Base-by-base conservation (phyloP, 2,113 vertebrate species). In the Coregonus clupeaformis region DNA sequence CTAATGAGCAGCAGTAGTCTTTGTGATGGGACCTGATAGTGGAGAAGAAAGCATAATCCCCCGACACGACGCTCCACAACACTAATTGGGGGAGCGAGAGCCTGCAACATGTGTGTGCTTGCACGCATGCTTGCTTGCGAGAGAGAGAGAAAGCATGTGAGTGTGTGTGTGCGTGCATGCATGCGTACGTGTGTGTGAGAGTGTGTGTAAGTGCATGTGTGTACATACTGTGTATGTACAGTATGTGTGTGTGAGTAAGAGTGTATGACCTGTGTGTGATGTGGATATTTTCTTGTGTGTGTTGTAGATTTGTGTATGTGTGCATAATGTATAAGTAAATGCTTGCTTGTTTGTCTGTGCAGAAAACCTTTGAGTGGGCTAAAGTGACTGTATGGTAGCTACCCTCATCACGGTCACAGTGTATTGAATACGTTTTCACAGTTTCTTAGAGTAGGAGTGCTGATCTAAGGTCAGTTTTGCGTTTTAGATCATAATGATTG, bases 1-100 rank as follows among this genome's bases (percentile, higher is more conserved):
- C 92, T 94, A 93, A 93, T 93, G 92, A 93, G 93, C 89, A 90
- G 49, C 49, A 18, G 49, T 52, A 52, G 91, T 85, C 90, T 92
- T 91, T 92, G 91, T 93, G 92, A 94, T 93, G 91, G 91, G 91
- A 91, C 90, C 92, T 93, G 93, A 94, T 92, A 94, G 91, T 89
- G 87, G 90, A 93, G 93, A 91, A 93, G 92, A 93, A 93, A 93
- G 93, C 87, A 87, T 87, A 93, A 91, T 93, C 92, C 92, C 91
- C 82, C 86, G 93, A 93, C 92, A 93, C 86, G 83, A 89, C 90
- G 88, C 91, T 91, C 90, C 87, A 91, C 90, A 93, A 93, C 91
- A 92, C 91, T 93, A 93, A 94, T 93, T 93, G 91, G 92, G 88
- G 84, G 91, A 91, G 89, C 89, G 87, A 83, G 87, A 90, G 85